Base-by-base conservation (phyloP, 1,140 invertebrate genomes). In the Magallana ariakensis region DNA sequence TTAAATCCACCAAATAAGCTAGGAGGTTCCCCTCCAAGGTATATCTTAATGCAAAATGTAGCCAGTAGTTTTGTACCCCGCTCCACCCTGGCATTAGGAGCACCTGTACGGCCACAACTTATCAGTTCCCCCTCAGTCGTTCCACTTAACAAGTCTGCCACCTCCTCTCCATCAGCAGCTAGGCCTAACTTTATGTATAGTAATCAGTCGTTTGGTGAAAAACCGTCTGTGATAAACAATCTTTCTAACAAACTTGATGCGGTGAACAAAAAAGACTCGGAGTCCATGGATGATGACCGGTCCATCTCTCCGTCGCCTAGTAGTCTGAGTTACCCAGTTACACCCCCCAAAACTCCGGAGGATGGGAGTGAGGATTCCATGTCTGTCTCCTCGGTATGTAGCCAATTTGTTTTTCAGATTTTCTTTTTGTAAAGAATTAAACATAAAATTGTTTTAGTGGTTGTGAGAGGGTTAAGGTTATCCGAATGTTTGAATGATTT, bases 311-410 rank as follows among this genome's bases (percentile, higher is more conserved):
- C 88, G 0, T 55, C 46, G 0, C 90, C 92, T 6, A 91, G 91
- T 82, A 90, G 91, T 84, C 84, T 92, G 22, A 88, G 83, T 53
- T 90, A 91, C 80, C 92, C 92, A 9, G 91, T 92, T 0, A 93
- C 92, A 1, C 92, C 92, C 13, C 92, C 92, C 0, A 91, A 90
- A 84, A 93, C 92, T 33, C 92, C 91, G 10, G 91, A 90, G 46
- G 89, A 91, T 26, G 83, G 88, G 9, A 89, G 87, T 53, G 88
- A 87, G 15, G 88, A 85, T 56, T 85, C 62, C 2, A 33, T 62
- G 22, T 87, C 80, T 56, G 57, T 87, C 80, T 55, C 62, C 57
- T 83, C 80, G 6, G 85, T 85, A 84, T 84, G 86, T 83, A 75
- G 11, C 11, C n/a, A 11, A 13, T 60, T 15, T 13, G 5, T n/a